Base-by-base conservation (phyloP, 2,113 vertebrate species). In the Protobothrops flavoviridis region DNA sequence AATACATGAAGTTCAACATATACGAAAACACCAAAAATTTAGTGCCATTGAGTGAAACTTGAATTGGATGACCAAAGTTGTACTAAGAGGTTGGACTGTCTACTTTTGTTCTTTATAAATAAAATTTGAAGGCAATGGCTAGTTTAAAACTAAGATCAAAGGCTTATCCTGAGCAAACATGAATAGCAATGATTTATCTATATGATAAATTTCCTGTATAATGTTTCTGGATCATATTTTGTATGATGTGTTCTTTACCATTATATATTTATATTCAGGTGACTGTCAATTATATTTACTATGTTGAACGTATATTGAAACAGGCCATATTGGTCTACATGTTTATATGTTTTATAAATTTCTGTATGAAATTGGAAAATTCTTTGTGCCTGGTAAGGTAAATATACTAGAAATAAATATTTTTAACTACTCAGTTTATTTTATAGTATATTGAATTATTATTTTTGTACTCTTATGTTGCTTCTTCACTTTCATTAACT, bases 281-380 rank as follows among this genome's bases (percentile, higher is more conserved):
- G 87, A 96, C 96, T 95, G 96, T 96, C 94, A 39, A 81, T 98
- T 98, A 98, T 98, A 98, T 99, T 99, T 98, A 98, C 98, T 97
- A 97, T 98, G 98, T 98, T 97, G 97, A 98, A 98, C 97, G 97
- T 97, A 96, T 95, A 94, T 97, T 95, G 87, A 95, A 97, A 95
- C 97, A 95, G 98, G 98, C 98, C 99, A 99, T 97, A 98, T 99
- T 99, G 99, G 99, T 98, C 98, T 97, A 98, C 98, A 95, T 97
- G 94, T 96, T 95, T 97, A 97, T 98, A 95, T 97, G 94, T 96
- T 95, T 94, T 96, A 97, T 97, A 93, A 98, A 98, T 99, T 99
- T 99, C 98, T 99, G 98, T 98, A 96, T 98, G 99, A 99, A 99
- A 99, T 98, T 95, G 96, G 91, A 93, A 98, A 95, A 96, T 96